A percentile compares a stretch with the other conserved stretches of the same genome.
Evolutionary conservation across 1,140 invertebrate genomes (phyloP).

Genomic region (Drosophila mauritiana): DNA sequence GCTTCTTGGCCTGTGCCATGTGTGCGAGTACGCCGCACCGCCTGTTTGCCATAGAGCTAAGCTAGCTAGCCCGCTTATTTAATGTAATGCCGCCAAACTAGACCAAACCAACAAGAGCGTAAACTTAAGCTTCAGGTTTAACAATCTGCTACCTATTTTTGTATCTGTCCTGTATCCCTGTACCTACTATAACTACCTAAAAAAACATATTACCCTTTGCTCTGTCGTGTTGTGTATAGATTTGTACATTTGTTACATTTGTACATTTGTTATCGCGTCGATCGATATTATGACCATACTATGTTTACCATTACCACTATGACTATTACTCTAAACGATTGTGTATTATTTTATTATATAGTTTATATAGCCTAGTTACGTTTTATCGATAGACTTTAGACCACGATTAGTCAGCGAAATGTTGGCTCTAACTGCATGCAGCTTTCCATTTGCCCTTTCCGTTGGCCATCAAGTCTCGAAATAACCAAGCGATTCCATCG

Average conservation of each 20-base stretch:
- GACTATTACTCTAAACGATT: constrained; percentile 36
- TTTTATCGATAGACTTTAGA: constrained; percentile 31
- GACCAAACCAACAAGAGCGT: constrained; percentile 77
- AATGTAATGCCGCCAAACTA: constrained; percentile 62
- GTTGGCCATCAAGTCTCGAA: constrained; percentile 6
- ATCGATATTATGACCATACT: constrained; percentile 23
- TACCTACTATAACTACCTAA: not conserved
- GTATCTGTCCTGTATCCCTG: constrained; percentile 1
- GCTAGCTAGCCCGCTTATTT: constrained; percentile 34
- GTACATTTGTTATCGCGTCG: constrained; percentile 35
- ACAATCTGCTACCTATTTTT: constrained; percentile 17
- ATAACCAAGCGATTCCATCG: not conserved
- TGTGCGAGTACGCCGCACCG: constrained; percentile 11
- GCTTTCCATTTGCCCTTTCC: constrained; percentile 11
- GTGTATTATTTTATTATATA: constrained; percentile 33
- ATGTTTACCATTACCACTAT: constrained; percentile 6
- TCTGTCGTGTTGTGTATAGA: constrained; percentile 31
- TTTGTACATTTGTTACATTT: constrained; percentile 42
- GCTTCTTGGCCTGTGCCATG: constrained; percentile 43
- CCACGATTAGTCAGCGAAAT: constrained; percentile 34
- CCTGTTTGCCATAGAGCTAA: constrained; percentile 57
- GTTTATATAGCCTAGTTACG: constrained; percentile 11
- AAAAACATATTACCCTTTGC: not conserved
- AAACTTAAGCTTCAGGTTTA: constrained; percentile 76
- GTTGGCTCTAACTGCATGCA: constrained; percentile 25